phyloP scores from a whole-genome alignment of 1,140 invertebrate species.

The Aphidius gifuensis region DNA sequence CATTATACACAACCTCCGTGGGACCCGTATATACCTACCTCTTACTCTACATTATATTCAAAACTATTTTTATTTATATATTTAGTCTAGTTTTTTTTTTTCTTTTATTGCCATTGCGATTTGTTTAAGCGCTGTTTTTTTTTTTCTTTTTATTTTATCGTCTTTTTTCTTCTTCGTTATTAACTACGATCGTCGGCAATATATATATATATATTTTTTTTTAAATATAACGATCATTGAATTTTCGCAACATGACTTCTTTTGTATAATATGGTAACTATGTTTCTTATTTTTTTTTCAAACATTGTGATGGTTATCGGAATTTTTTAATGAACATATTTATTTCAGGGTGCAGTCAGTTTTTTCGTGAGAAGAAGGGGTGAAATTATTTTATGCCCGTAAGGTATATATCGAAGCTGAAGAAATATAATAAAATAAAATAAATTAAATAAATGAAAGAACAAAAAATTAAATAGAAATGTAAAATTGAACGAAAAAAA shows the following conservation, averaged over 20 bases:
- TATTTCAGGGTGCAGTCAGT: neutral
- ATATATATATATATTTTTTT: neutral
- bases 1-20: conserved; percentile 32
- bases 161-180: conserved; percentile 3
- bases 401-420: too few species aligned
- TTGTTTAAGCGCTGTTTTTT: conserved; percentile 11
- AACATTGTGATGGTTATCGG: neutral
- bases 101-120: too few species aligned
- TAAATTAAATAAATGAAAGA: too few species aligned
- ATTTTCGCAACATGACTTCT: neutral
- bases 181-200: conserved; percentile 9
- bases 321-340: conserved; percentile 12
- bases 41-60: neutral
- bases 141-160: conserved; percentile 2
- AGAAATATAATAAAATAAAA: too few species aligned
- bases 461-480: too few species aligned
- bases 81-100: too few species aligned
- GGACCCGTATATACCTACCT: conserved; percentile 25
- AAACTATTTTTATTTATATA: too few species aligned
- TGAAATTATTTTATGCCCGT: too few species aligned
- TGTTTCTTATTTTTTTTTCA: neutral
- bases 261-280: neutral
- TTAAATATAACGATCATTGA: neutral
- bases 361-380: too few species aligned
- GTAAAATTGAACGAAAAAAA: too few species aligned